Percentiles rank a stretch among this genome's conserved stretches.
These are phyloP conservation scores for Vombatus ursinus DNA, from an alignment of 2,113 vertebrate genomes.

Conservation along the genomic window DNA sequence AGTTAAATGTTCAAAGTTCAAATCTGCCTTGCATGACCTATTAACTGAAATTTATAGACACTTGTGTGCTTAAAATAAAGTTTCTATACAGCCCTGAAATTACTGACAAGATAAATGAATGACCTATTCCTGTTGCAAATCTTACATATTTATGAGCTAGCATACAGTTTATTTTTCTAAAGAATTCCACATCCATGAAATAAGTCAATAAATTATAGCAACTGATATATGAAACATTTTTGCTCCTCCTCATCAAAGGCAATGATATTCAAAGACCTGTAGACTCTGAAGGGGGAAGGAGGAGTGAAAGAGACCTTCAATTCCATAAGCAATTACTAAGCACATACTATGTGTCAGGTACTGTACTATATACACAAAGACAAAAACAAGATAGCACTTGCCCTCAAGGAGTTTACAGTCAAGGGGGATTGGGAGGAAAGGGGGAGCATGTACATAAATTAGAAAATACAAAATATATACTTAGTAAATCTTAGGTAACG, in stretches of 20 bases:
- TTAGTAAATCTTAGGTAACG: background rate
- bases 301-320: background rate
- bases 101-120: background rate
- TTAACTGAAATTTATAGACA: background rate
- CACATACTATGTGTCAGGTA: background rate
- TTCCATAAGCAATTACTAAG: background rate
- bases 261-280: conserved; percentile 5
- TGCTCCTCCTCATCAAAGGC: conserved; percentile 38
- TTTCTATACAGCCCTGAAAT: background rate
- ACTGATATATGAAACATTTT: background rate
- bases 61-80: background rate
- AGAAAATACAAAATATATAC: background rate
- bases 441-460: background rate
- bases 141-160: conserved; percentile 4
- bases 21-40: background rate
- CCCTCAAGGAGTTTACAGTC: background rate
- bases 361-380: background rate
- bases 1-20: background rate
- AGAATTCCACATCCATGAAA: conserved; percentile 28
- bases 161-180: conserved; percentile 62
- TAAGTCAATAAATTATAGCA: conserved; percentile 22
- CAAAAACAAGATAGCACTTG: background rate
- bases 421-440: background rate
- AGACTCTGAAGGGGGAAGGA: background rate
- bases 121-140: background rate